These are phyloP conservation scores for Colinus virginianus DNA, from an alignment of 2,113 vertebrate species.

Conservation along the genomic window DNA sequence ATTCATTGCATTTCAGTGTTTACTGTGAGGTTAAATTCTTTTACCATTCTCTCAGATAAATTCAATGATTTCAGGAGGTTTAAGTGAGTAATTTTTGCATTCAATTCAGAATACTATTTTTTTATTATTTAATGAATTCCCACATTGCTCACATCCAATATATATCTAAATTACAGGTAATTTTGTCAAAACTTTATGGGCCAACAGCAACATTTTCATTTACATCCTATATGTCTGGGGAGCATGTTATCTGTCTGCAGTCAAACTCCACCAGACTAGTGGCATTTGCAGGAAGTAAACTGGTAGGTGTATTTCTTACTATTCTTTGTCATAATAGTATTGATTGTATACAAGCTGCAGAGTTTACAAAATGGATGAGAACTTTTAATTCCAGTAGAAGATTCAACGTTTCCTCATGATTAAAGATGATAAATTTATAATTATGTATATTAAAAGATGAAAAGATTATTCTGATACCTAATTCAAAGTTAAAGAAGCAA, in stretches of 20 bases:
- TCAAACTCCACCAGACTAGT: slow-evolving; percentile 89
- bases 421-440: not conserved
- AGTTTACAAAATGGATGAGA: not conserved
- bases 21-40: not conserved
- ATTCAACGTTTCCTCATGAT: accelerated
- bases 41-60: not conserved
- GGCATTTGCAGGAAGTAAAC: slow-evolving; percentile 80
- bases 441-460: not conserved
- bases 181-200: slow-evolving; percentile 86
- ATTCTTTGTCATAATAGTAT: not conserved
- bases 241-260: slow-evolving; percentile 87
- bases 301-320: slow-evolving; percentile 80
- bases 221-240: slow-evolving; percentile 84
- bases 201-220: slow-evolving; percentile 86
- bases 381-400: not conserved
- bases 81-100: not conserved
- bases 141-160: not conserved
- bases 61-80: not conserved
- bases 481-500: not conserved
- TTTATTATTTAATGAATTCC: not conserved
- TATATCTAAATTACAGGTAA: slow-evolving; percentile 70
- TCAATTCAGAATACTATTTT: not conserved
- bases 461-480: not conserved
- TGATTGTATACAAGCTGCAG: not conserved
- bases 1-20: not conserved